Base-by-base conservation (phyloP, 2,797 vertebrate species). In the Phrynocephalus vlangalii region DNA sequence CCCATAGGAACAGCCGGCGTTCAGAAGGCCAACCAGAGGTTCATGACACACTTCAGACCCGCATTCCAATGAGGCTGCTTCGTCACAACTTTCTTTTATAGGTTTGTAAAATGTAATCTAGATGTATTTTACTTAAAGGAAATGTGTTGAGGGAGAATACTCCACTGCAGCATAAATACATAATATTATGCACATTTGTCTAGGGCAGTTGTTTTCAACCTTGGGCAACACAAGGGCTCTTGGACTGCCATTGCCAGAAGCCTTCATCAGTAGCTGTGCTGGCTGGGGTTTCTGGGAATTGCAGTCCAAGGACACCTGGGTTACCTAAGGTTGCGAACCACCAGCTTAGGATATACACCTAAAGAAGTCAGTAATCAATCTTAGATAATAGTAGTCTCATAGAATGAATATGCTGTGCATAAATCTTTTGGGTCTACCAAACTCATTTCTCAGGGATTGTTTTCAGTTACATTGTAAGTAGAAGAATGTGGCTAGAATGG, bases 1-100 rank as follows among this genome's bases (percentile, higher is more conserved):
- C 7, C 81, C 33, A 6, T 26, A 70, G 2, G 0, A 48, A 26
- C 75, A 50, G 5, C 82, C 70, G 67, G 56, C 85, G 67, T 56
- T 88, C 83, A 5, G 5, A 24, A 68, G 87, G 33, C 66, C 18
- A 22, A 82, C 1, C 77, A n/a, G 71, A 24, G 72, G 28, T 20
- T 30, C 3, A 81, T 83, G 1, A 0, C 66, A 63, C 68, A 56
- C 56, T 76, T 84, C 16, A 22, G 11, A 22, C 1, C 63, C 82
- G 10, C 24, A 50, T 44, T 50, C 85, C 72, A 10, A 0, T 0
- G 0, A 26, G 79, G 71, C 2, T 26, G 82, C 28, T 79, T 63
- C 33, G 38, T 84, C 50, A 33, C 44, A 16, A 3, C 71, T 13
- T 26, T 88, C 86, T 92, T 52, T 89, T 33, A 18, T 3, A 70